Percentiles rank a stretch among this genome's conserved stretches.
Conservation (phyloP, 2,888 invertebrate genomes). For the Proisotoma minuta region DNA sequence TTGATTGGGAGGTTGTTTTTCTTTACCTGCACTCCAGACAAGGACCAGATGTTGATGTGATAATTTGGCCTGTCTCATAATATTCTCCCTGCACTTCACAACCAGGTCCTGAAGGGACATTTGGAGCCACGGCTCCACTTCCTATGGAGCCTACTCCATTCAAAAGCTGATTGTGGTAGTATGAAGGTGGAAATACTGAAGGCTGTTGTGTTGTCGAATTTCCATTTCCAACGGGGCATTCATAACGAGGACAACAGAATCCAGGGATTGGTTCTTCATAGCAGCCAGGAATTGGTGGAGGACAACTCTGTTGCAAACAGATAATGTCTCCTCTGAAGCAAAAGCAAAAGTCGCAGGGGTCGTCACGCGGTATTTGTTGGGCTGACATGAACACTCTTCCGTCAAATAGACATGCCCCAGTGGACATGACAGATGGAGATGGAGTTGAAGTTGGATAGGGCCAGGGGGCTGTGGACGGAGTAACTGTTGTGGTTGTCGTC, state of each 20-base stretch:
- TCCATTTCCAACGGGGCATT: conserved; percentile 86
- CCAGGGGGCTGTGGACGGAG: conserved; percentile 41
- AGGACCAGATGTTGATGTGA: conserved; percentile 81
- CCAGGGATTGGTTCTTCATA: conserved; percentile 88
- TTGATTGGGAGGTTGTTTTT: neutral
- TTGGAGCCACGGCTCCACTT: conserved; percentile 57
- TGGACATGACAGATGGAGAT: conserved; percentile 63
- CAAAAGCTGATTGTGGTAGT: conserved; percentile 44
- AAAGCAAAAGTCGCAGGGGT: conserved; percentile 95
- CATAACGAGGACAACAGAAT: conserved; percentile 91
- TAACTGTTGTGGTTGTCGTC: conserved; percentile 43
- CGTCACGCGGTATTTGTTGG: conserved; percentile 88
- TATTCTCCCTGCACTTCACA: conserved; percentile 81
- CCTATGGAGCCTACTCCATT: conserved; percentile 32
- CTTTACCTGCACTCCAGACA: conserved; percentile 93
- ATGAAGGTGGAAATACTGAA: conserved; percentile 67
- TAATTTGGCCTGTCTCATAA: conserved; percentile 78
- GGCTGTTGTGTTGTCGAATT: conserved; percentile 75
- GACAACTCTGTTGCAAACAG: conserved; percentile 90
- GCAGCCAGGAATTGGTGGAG: conserved; percentile 86
- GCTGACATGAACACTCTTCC: conserved; percentile 90
- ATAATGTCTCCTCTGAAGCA: conserved; percentile 94
- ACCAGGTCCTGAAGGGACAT: conserved; percentile 68
- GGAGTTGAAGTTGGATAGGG: conserved; percentile 39
- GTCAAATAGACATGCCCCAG: conserved; percentile 85